Conservation (phyloP, 1,140 invertebrate species). For the Cydia strobilella region DNA sequence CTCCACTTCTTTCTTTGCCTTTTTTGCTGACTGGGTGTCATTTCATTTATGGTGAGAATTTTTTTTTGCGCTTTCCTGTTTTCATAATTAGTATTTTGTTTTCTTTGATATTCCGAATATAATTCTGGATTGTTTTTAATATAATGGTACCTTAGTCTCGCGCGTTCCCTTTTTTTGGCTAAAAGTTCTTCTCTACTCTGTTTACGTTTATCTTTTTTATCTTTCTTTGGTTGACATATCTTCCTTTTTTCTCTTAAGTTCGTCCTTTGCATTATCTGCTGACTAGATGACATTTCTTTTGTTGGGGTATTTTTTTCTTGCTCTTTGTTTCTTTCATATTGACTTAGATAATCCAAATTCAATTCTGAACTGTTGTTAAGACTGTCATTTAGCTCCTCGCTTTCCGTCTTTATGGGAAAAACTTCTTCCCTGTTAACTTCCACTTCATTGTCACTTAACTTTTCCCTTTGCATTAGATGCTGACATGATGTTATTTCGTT, state of each 20-base stretch:
- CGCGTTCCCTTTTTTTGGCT: slow-evolving; percentile 15
- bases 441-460: too few species aligned
- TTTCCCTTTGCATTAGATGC: too few species aligned
- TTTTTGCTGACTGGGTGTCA: not conserved
- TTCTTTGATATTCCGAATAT: slow-evolving; percentile 1
- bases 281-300: not conserved
- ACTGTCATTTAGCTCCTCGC: not conserved
- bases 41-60: not conserved
- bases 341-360: too few species aligned
- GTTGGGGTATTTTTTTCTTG: not conserved
- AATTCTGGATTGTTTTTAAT: slow-evolving; percentile 1
- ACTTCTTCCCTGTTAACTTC: not conserved
- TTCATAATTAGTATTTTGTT: not conserved
- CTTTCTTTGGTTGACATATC: too few species aligned
- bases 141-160: not conserved
- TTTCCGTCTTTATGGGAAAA: not conserved
- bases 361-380: not conserved
- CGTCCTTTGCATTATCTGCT: not conserved
- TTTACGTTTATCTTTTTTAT: not conserved
- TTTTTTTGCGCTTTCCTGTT: not conserved
- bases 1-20: not conserved
- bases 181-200: not conserved
- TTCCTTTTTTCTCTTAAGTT: too few species aligned
- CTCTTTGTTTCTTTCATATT: not conserved
- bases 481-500: too few species aligned